A percentile compares a stretch with the other conserved stretches of the same genome.
phyloP scores from a whole-genome alignment of 2,113 vertebrate species.

The Abramis brama region DNA sequence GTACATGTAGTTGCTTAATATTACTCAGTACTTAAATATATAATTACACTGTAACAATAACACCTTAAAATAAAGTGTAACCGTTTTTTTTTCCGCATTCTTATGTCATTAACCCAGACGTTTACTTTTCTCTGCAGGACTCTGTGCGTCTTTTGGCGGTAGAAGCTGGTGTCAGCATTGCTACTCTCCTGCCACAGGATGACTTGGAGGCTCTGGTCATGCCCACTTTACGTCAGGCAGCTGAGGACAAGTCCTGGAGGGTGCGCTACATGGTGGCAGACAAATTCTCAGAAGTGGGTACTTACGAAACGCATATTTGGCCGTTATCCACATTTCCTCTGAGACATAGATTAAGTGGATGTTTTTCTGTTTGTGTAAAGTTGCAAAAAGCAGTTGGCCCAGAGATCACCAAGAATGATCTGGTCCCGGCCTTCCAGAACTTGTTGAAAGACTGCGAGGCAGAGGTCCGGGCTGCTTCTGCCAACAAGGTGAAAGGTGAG shows the following conservation, averaged over 20 bases:
- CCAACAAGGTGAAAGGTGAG: slow-evolving; percentile 91
- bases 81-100: neutral
- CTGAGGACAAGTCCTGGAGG: slow-evolving; percentile 92
- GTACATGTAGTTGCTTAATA: too few species aligned
- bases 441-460: slow-evolving; percentile 91
- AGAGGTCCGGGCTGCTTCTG: slow-evolving; percentile 87
- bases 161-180: slow-evolving; percentile 88
- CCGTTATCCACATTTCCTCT: neutral
- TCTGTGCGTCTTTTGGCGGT: slow-evolving; percentile 87
- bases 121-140: slow-evolving; percentile 69
- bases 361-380: slow-evolving; percentile 65
- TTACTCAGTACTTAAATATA: too few species aligned
- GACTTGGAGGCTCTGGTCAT: slow-evolving; percentile 87
- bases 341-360: neutral
- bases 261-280: slow-evolving; percentile 94
- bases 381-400: slow-evolving; percentile 91
- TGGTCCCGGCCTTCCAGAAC: slow-evolving; percentile 90
- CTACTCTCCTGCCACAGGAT: slow-evolving; percentile 83
- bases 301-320: neutral
- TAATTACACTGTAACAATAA: too few species aligned
- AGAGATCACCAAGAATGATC: slow-evolving; percentile 87
- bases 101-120: neutral
- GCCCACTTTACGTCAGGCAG: slow-evolving; percentile 86
- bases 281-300: slow-evolving; percentile 88
- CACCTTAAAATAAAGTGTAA: too few species aligned